Percentiles rank a stretch among this genome's conserved stretches.
These are phyloP conservation scores for Spinibarbus caldwelli DNA, from an alignment of 2,797 vertebrate species.

Conservation along the genomic window DNA sequence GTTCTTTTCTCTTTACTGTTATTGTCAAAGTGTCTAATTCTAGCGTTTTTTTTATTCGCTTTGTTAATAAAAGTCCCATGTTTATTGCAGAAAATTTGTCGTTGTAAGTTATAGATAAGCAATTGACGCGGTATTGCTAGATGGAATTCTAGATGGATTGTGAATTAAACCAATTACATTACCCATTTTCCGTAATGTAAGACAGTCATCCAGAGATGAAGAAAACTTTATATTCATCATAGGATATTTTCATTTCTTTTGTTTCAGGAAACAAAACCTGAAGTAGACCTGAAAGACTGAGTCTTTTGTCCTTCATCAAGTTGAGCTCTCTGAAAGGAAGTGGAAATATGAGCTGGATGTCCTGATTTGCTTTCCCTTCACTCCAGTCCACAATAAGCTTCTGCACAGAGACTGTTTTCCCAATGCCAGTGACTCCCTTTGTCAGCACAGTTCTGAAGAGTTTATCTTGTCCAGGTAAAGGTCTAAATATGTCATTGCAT, in stretches of 20 bases:
- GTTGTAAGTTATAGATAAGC: too few species aligned
- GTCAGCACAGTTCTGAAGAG: constrained; percentile 29
- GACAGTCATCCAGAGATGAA: constrained; percentile 25
- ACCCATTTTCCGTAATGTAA: too few species aligned
- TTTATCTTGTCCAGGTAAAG: constrained; percentile 7
- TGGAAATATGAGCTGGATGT: constrained; percentile 21
- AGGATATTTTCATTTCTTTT: background rate
- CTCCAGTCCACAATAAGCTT: constrained; percentile 21
- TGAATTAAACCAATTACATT: too few species aligned
- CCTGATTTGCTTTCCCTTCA: constrained; percentile 11
- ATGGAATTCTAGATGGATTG: too few species aligned
- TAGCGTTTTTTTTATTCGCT: too few species aligned
- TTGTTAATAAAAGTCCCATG: too few species aligned
- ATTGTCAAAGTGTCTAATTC: too few species aligned
- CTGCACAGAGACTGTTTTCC: constrained; percentile 12
- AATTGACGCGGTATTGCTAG: too few species aligned
- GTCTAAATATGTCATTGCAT: constrained; percentile 11
- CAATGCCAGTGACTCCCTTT: constrained; percentile 27
- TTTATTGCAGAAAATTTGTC: too few species aligned
- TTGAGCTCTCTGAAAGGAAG: constrained; percentile 20
- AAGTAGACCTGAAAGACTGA: constrained; percentile 6
- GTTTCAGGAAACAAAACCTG: background rate
- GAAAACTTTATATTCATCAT: background rate
- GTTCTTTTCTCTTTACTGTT: too few species aligned
- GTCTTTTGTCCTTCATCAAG: background rate